A percentile compares a stretch with the other conserved stretches of the same genome.
phyloP scores from a whole-genome alignment of 2,797 vertebrate species.

The Sebastes iracundus region DNA sequence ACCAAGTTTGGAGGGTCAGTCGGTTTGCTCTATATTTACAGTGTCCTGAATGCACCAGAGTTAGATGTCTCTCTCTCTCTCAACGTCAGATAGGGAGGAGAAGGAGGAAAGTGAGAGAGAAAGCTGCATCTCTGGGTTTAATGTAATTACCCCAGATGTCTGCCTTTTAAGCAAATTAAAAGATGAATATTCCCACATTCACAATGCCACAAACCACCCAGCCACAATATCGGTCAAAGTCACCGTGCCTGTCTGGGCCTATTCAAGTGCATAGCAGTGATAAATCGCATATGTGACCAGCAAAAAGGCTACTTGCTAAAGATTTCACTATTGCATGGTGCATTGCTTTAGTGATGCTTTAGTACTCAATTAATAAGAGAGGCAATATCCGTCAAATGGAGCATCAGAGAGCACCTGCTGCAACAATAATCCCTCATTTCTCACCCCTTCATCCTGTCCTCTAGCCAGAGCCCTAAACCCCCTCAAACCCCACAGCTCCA shows the following conservation, averaged over 20 bases:
- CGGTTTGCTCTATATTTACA: constrained; percentile 53
- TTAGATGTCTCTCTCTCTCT: not conserved
- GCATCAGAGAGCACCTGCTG: constrained; percentile 53
- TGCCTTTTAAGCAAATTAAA: constrained; percentile 70
- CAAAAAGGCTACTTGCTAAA: not conserved
- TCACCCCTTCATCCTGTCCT: constrained; percentile 41
- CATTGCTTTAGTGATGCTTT: constrained; percentile 2
- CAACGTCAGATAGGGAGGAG: constrained; percentile 14
- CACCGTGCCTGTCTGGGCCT: not conserved
- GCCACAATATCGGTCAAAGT: not conserved
- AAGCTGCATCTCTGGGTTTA: constrained; percentile 63
- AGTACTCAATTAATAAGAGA: constrained; percentile 5
- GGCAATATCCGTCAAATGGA: constrained; percentile 9
- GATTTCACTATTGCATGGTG: not conserved
- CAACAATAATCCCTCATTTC: constrained; percentile 50
- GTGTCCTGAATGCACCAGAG: constrained; percentile 44
- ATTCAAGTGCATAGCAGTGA: constrained; percentile 6
- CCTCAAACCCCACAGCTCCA: not conserved
- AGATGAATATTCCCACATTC: constrained; percentile 53
- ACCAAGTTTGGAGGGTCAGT: constrained; percentile 39
- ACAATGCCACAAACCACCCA: constrained; percentile 15
- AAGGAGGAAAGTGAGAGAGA: not conserved
- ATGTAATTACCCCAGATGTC: constrained; percentile 64
- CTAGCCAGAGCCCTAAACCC: not conserved
- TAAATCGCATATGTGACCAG: not conserved